Evolutionary conservation across 2,888 invertebrate species (phyloP), one percentile per base, ranked within the genome.

Genomic region (Allophyes oxyacanthae): DNA sequence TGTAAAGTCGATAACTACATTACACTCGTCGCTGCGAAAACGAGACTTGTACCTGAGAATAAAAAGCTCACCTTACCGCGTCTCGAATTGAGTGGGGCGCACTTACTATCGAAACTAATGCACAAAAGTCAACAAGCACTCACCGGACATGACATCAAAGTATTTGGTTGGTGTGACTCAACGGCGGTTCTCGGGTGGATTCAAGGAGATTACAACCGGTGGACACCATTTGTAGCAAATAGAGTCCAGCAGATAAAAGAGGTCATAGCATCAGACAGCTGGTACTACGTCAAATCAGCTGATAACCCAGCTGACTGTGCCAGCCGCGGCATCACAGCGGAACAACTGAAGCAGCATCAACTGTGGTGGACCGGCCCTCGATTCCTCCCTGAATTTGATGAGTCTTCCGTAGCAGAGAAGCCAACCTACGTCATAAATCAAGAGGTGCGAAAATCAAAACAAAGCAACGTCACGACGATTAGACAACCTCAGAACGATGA

Each of bases 21-120:
- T n/a, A 34, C 20, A 43, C 15, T 49, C 0, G 26, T 59, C 0
- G 44, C 52, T 4, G 56, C 44, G n/a, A 62, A 56, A 52, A 41
- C 56, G 30, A 11, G 6, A 1, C 9, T 48, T 9, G 25, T 56
- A n/a, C 61, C 55, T 0, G n/a, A n/a, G n/a, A n/a, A n/a, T n/a
- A n/a, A n/a, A n/a, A n/a, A n/a, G n/a, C n/a, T n/a, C n/a, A n/a
- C n/a, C n/a, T n/a, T n/a, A n/a, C n/a, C n/a, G n/a, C 20, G 50
- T 5, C 6, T 60, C 1, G 60, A 60, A 11, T 34, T 56, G 0
- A 37, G 46, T 15, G 52, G 43, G 0, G 42, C 44, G 20, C 28
- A 45, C 7, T 14, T 56, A 26, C 26, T 51, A 36, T 7, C 58
- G 2, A 20, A 20, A 4, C 20, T 20, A 2, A 30, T 43, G 14